Conservation (phyloP, 2,888 invertebrate species). For the Sclerodermus sp. region DNA sequence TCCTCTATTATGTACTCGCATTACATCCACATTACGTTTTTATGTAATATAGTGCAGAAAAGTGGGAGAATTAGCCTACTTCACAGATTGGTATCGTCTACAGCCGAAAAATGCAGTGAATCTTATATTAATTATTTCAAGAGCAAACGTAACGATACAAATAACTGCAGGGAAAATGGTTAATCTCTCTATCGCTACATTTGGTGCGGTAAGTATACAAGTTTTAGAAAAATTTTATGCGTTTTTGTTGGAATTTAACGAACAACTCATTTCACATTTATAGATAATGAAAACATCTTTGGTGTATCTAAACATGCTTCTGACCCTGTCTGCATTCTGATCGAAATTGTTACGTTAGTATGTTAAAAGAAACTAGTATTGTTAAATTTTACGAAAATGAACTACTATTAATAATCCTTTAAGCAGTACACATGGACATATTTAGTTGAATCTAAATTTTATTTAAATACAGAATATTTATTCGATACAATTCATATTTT, state of each 20-base stretch:
- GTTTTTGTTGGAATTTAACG: not conserved
- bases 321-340: too few relatives aligned
- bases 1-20: too few relatives aligned
- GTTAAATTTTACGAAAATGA: too few relatives aligned
- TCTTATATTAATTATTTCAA: not conserved
- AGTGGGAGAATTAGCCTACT: slow-evolving; percentile 12
- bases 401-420: too few relatives aligned
- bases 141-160: not conserved
- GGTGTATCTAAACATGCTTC: slow-evolving; percentile 26
- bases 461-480: too few relatives aligned
- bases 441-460: too few relatives aligned
- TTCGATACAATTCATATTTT: too few relatives aligned
- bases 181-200: slow-evolving; percentile 21
- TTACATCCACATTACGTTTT: too few relatives aligned
- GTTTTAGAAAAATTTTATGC: not conserved
- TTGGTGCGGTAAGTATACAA: slow-evolving; percentile 20
- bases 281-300: slow-evolving; percentile 26
- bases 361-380: too few relatives aligned
- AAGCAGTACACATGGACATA: too few relatives aligned
- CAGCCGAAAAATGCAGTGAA: slow-evolving; percentile 9
- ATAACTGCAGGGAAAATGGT: slow-evolving; percentile 26
- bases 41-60: slow-evolving; percentile 6
- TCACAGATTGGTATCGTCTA: slow-evolving; percentile 18
- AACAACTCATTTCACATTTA: slow-evolving; percentile 7
- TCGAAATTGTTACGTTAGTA: too few relatives aligned